A percentile compares a stretch with the other conserved stretches of the same genome.
Conservation (phyloP, 2,888 invertebrate species). For the Herminia tarsipennalis region DNA sequence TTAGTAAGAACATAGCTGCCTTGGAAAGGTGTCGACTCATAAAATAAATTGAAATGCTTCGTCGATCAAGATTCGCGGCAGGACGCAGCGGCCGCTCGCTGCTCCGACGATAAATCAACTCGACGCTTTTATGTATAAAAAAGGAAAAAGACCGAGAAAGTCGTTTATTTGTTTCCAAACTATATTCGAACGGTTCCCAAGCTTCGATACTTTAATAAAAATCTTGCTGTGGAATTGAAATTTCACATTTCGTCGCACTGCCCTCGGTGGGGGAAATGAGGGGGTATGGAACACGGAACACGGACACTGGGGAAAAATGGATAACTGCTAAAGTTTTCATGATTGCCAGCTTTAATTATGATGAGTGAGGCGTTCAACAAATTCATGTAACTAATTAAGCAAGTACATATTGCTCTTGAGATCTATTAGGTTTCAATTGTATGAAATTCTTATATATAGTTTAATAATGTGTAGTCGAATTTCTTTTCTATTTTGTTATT, state of each 20-base stretch:
- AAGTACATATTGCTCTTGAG: too few relatives aligned
- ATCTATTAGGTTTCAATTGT: too few relatives aligned
- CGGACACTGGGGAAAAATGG: constrained; percentile 52
- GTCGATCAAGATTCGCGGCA: constrained; percentile 78
- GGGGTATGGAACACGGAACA: constrained; percentile 24
- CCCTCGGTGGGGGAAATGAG: constrained; percentile 40
- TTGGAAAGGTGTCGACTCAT: constrained; percentile 75
- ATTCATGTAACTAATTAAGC: too few relatives aligned
- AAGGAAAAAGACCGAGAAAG: constrained; percentile 70
- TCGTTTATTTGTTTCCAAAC: constrained; percentile 83
- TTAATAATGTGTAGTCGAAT: too few relatives aligned
- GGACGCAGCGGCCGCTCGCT: constrained; percentile 66
- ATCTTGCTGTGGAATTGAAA: constrained; percentile 73
- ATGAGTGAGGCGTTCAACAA: constrained; percentile 34
- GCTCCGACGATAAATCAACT: constrained; percentile 79
- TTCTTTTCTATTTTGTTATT: too few relatives aligned
- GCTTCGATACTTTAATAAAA: constrained; percentile 70
- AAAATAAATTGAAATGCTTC: constrained; percentile 82
- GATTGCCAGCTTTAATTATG: constrained; percentile 55
- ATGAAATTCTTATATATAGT: too few relatives aligned
- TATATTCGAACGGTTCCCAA: constrained; percentile 70
- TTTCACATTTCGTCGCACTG: constrained; percentile 68
- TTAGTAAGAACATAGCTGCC: constrained; percentile 54
- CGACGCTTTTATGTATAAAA: constrained; percentile 78
- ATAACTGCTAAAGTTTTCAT: constrained; percentile 54